phyloP scores from a whole-genome alignment of 2,113 vertebrate genomes.

The Tupaia chinensis region DNA sequence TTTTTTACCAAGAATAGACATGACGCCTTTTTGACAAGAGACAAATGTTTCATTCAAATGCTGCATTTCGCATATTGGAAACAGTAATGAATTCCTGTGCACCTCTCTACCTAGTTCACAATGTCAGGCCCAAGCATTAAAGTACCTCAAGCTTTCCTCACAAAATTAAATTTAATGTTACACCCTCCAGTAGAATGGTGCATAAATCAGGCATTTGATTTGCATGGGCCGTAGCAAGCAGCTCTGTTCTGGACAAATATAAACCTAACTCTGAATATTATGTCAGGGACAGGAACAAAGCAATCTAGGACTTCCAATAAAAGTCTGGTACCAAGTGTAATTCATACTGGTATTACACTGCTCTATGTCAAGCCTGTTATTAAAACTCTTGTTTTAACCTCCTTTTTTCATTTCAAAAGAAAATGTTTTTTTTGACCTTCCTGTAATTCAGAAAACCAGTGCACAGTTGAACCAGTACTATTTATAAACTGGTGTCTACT shows the following conservation, averaged over 20 bases:
- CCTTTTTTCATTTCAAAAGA: slow-evolving; percentile 92
- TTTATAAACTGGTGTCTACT: slow-evolving; percentile 85
- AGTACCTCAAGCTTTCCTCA: slow-evolving; percentile 90
- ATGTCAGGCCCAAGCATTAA: slow-evolving; percentile 91
- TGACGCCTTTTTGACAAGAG: slow-evolving; percentile 95
- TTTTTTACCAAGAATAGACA: slow-evolving; percentile 89
- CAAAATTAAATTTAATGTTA: slow-evolving; percentile 99
- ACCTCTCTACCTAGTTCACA: slow-evolving; percentile 92
- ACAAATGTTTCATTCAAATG: slow-evolving; percentile 99
- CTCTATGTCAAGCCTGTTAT: slow-evolving; percentile 95
- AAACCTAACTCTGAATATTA: slow-evolving; percentile 93
- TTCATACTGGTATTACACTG: slow-evolving; percentile 91
- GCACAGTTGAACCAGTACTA: slow-evolving; percentile 82
- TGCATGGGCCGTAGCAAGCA: slow-evolving; percentile 95
- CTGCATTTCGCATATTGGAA: slow-evolving; percentile 97
- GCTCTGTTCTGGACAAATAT: slow-evolving; percentile 92
- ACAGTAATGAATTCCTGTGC: slow-evolving; percentile 96
- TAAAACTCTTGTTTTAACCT: slow-evolving; percentile 92
- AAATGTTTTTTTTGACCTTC: slow-evolving; percentile 90
- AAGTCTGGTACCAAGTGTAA: slow-evolving; percentile 90
- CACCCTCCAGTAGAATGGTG: slow-evolving; percentile 92
- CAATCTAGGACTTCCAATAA: slow-evolving; percentile 95
- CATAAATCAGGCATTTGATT: slow-evolving; percentile 99
- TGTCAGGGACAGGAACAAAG: slow-evolving; percentile 94
- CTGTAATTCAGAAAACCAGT: slow-evolving; percentile 85